Evolutionary conservation across 2,113 vertebrate species (phyloP).

Genomic region (Rattus rattus): DNA sequence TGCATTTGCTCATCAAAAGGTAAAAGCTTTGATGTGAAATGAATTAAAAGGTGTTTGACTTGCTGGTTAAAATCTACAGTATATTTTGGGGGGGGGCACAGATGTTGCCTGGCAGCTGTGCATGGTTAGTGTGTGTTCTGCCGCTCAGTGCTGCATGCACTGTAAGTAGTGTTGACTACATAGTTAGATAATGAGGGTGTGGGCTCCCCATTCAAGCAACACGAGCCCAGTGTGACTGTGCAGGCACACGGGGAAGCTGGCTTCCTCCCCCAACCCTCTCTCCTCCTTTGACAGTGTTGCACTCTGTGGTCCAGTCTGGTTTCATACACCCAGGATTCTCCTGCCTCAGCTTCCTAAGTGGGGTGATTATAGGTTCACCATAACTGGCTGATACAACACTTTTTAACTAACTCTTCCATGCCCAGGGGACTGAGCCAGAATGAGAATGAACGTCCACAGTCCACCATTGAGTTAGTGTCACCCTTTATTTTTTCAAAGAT

Average conservation of each 20-base stretch:
- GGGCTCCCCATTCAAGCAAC: background rate
- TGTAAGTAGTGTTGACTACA: background rate
- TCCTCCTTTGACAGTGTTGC: background rate
- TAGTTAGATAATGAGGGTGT: background rate
- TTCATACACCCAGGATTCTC: background rate
- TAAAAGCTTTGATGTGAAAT: background rate
- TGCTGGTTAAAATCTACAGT: background rate
- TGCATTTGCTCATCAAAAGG: background rate
- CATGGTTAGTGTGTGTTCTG: background rate
- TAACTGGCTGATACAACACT: too few relatives aligned
- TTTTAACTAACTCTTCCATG: background rate
- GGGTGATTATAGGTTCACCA: background rate
- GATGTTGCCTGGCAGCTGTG: background rate
- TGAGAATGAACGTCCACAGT: background rate
- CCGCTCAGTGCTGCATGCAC: background rate
- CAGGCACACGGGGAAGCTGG: rapidly evolving
- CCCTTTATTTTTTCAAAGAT: background rate
- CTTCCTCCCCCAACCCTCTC: background rate
- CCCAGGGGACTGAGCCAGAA: background rate
- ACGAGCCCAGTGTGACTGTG: rapidly evolving
- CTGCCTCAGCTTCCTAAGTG: background rate
- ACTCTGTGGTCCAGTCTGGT: background rate
- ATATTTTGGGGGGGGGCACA: background rate
- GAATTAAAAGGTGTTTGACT: background rate
- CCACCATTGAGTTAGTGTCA: background rate